A percentile compares a stretch with the other conserved stretches of the same genome.
phyloP scores from a whole-genome alignment of 2,797 vertebrate genomes.

The Hippoglossus hippoglossus region DNA sequence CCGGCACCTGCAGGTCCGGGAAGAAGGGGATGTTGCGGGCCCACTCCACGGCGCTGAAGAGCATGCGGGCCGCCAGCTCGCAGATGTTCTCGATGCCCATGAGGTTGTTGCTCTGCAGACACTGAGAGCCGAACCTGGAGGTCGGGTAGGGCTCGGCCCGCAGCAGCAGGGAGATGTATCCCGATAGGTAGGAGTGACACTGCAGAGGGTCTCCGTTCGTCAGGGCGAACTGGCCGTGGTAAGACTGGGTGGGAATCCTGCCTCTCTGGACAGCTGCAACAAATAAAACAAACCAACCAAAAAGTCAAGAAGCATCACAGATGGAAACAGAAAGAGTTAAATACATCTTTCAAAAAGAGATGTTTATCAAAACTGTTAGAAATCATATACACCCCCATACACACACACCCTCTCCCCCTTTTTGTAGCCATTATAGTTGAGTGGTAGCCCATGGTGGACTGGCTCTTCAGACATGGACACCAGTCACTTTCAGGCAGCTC shows the following conservation, averaged over 20 bases:
- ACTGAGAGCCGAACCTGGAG: constrained; percentile 94
- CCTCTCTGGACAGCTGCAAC: constrained; percentile 93
- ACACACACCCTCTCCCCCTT: no score
- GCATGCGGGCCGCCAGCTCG: constrained; percentile 95
- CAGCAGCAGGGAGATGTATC: constrained; percentile 97
- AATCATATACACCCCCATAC: no score
- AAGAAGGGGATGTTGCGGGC: constrained; percentile 98
- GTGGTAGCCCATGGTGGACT: no score
- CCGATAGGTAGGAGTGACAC: constrained; percentile 96
- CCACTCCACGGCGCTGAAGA: constrained; percentile 98
- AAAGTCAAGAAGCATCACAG: neutral
- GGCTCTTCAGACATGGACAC: no score
- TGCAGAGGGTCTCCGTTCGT: constrained; percentile 94
- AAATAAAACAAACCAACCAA: neutral
- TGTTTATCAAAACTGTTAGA: no score
- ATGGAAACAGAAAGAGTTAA: no score
- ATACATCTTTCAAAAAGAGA: no score
- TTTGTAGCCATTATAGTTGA: no score
- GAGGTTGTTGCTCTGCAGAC: constrained; percentile 96
- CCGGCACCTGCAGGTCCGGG: constrained; percentile 96
- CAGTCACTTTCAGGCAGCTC: no score
- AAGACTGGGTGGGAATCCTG: constrained; percentile 92
- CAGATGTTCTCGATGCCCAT: constrained; percentile 99
- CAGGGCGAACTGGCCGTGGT: constrained; percentile 94
- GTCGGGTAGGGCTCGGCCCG: constrained; percentile 96